A percentile compares a stretch with the other conserved stretches of the same genome.
phyloP scores from a whole-genome alignment of 2,113 vertebrate species.

The Ibidorhyncha struthersii region DNA sequence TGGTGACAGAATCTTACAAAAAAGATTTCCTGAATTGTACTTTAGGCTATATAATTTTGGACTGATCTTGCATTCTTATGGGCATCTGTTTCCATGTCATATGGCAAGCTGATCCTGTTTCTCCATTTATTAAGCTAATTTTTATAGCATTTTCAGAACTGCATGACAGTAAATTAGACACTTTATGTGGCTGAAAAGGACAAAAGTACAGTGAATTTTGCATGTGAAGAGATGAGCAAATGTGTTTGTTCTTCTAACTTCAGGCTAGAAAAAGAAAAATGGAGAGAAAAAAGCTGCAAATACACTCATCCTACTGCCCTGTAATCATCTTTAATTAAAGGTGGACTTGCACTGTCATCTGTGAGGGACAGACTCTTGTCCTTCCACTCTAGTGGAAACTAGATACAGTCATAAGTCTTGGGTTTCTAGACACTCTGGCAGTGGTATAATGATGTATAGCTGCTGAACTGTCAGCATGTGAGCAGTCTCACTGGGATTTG shows the following conservation, averaged over 20 bases:
- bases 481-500: background rate
- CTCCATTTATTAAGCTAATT: background rate
- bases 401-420: background rate
- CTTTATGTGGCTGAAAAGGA: background rate
- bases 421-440: background rate
- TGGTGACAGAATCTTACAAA: background rate
- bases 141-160: background rate
- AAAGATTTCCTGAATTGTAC: background rate
- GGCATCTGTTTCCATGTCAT: background rate
- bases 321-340: background rate
- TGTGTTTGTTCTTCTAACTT: background rate
- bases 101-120: background rate
- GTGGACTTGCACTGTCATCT: background rate
- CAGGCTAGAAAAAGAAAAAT: background rate
- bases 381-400: background rate
- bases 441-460: accelerated
- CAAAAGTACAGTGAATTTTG: background rate
- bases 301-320: background rate
- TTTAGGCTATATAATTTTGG: background rate
- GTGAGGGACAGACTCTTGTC: background rate
- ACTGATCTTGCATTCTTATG: background rate
- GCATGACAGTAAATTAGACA: background rate
- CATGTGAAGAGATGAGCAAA: background rate
- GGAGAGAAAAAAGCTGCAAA: background rate
- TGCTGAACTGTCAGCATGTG: background rate